Evolutionary conservation across 2,113 vertebrate species (phyloP).

Genomic region (Tylochromis polylepis): DNA sequence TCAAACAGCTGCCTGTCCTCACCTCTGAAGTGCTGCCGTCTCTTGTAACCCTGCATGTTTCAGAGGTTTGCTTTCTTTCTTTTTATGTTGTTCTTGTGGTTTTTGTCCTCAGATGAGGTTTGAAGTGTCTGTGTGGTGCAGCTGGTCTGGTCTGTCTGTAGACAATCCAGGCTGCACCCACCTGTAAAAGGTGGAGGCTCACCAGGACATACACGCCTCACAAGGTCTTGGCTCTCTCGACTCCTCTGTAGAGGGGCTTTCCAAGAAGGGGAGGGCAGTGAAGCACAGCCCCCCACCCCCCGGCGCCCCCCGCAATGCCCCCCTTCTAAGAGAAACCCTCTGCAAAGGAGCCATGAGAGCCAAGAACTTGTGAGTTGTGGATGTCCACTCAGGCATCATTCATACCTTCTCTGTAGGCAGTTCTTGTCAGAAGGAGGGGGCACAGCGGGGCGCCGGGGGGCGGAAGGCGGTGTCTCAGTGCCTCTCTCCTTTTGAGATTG

Average conservation of each 20-base stretch:
- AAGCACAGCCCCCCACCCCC: no score
- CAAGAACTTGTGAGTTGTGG: neutral
- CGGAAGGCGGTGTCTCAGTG: no score
- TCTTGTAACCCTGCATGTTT: no score
- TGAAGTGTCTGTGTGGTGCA: neutral
- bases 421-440: neutral
- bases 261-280: no score
- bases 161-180: neutral
- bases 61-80: no score
- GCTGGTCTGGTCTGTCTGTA: neutral
- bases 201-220: neutral
- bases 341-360: neutral
- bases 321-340: neutral
- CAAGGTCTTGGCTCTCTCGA: neutral
- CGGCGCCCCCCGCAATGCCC: no score
- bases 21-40: no score
- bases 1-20: no score
- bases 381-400: neutral
- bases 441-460: accelerated
- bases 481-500: neutral
- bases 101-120: neutral
- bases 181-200: neutral
- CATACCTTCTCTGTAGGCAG: neutral
- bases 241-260: neutral
- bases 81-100: no score